A percentile compares a stretch with the other conserved stretches of the same genome.
phyloP scores from a whole-genome alignment of 2,113 vertebrate species.

The Xenus cinereus region DNA sequence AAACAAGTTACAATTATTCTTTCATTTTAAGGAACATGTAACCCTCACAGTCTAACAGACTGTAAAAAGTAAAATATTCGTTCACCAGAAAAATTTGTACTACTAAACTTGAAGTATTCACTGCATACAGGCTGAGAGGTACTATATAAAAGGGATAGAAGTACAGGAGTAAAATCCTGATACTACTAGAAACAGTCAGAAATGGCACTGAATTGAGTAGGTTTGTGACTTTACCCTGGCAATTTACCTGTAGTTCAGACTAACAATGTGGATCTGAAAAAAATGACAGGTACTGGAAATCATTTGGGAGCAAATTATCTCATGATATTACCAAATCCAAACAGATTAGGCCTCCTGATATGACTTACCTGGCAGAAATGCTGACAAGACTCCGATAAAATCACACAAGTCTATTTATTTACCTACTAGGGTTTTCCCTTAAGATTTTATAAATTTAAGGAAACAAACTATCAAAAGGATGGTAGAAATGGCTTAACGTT shows the following conservation, averaged over 20 bases:
- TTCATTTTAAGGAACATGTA: background rate
- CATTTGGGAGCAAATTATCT: background rate
- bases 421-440: background rate
- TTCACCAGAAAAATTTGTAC: background rate
- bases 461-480: background rate
- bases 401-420: background rate
- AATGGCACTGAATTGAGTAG: background rate
- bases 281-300: background rate
- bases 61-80: background rate
- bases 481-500: background rate
- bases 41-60: background rate
- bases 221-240: background rate
- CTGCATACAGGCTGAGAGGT: background rate
- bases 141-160: background rate
- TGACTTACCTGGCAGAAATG: background rate
- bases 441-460: background rate
- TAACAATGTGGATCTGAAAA: background rate
- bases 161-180: background rate
- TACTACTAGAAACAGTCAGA: background rate
- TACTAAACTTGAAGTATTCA: background rate
- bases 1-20: background rate
- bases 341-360: background rate
- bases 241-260: background rate
- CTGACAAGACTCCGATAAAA: background rate
- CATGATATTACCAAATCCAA: background rate